Percentiles rank a stretch among this genome's conserved stretches.
Conservation (phyloP, 2,113 vertebrate genomes). For the Anser cygnoides region DNA sequence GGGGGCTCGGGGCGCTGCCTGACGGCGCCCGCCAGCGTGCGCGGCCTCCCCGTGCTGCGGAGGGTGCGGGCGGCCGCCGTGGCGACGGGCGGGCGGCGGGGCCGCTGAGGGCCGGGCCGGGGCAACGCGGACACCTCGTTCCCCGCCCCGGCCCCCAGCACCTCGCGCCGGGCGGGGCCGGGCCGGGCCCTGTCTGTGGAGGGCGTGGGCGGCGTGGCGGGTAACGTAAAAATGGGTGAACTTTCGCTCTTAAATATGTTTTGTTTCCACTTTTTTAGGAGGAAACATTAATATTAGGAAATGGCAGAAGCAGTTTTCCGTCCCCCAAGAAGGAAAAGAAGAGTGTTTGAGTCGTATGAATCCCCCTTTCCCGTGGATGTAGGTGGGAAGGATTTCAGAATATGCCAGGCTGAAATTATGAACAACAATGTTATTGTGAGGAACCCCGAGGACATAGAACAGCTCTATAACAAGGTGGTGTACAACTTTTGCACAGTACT, state of each 20-base stretch:
- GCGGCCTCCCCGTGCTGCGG: not conserved
- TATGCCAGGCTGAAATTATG: constrained; percentile 84
- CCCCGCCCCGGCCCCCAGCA: too few relatives aligned
- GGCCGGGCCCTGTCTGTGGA: not conserved
- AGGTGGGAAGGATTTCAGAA: constrained; percentile 51
- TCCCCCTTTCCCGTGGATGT: constrained; percentile 82
- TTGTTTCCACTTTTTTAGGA: not conserved
- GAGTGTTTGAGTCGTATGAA: constrained; percentile 79
- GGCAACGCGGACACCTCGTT: too few relatives aligned
- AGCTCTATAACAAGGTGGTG: constrained; percentile 85
- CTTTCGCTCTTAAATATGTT: not conserved
- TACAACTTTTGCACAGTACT: not conserved
- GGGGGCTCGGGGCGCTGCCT: not conserved
- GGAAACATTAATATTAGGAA: not conserved
- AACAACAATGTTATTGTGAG: constrained; percentile 85
- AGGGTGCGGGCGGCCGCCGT: not conserved
- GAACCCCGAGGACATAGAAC: constrained; percentile 79
- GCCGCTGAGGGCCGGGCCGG: too few relatives aligned
- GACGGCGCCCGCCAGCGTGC: not conserved
- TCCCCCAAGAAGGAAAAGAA: constrained; percentile 83
- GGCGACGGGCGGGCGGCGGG: not conserved
- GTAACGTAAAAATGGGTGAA: not conserved
- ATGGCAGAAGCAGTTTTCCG: constrained; percentile 86
- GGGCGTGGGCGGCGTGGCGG: too few relatives aligned
- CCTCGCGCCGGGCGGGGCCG: not conserved